Evolutionary conservation across 2,797 vertebrate species (phyloP).

Genomic region (Phalanger gymnotis): DNA sequence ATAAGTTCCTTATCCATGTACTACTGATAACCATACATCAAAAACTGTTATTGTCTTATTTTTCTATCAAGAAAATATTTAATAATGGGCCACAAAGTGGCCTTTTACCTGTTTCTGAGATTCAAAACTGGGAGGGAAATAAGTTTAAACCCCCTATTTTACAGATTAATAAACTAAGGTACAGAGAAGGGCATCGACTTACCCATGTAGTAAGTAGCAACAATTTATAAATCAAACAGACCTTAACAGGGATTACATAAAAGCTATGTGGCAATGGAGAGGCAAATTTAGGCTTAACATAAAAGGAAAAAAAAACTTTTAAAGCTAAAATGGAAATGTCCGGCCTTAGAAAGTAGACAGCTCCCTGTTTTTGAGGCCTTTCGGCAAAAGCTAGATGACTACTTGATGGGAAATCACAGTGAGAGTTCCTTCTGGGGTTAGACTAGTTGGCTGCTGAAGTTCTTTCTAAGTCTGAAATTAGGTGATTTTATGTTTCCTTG

Average conservation of each 20-base stretch:
- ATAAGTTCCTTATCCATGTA: background rate
- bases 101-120: background rate
- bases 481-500: background rate
- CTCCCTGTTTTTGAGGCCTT: background rate
- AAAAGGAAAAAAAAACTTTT: background rate
- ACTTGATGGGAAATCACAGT: background rate
- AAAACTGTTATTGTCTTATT: constrained; percentile 38
- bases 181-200: background rate
- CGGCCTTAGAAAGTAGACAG: background rate
- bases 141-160: background rate
- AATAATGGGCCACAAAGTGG: background rate
- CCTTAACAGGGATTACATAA: background rate
- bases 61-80: constrained; percentile 25
- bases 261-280: background rate
- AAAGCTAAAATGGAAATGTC: background rate
- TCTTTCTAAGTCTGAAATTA: background rate
- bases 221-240: constrained; percentile 26
- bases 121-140: background rate
- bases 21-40: background rate
- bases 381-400: background rate
- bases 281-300: background rate
- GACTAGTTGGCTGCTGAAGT: background rate
- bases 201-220: background rate
- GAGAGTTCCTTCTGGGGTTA: background rate
- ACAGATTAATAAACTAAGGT: background rate